Conservation (phyloP, 1,140 invertebrate genomes). For the Rhagoletis zephyria region DNA sequence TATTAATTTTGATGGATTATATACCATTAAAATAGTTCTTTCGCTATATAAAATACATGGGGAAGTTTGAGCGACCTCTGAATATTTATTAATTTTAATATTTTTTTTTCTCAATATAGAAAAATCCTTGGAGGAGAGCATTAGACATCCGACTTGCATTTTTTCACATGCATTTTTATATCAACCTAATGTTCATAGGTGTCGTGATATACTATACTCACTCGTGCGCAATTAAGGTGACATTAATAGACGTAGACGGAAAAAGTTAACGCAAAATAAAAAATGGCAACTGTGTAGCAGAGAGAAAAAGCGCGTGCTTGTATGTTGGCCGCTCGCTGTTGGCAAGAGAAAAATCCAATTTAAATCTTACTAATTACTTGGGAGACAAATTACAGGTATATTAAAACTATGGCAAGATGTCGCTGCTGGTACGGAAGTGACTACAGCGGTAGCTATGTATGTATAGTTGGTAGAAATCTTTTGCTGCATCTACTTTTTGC, state of each 20-base stretch:
- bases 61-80: no score
- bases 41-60: no score
- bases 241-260: slow-evolving; percentile 36
- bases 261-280: neutral
- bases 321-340: neutral
- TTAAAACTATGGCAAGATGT: neutral
- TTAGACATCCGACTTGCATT: no score
- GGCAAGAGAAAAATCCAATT: slow-evolving; percentile 65
- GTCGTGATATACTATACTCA: neutral
- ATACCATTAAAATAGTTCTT: no score
- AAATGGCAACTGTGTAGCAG: neutral
- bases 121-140: no score
- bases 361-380: slow-evolving; percentile 73
- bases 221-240: slow-evolving; percentile 41
- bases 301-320: no score
- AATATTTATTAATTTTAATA: no score
- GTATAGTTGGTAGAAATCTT: slow-evolving; percentile 57
- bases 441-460: neutral
- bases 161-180: no score
- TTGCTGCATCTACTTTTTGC: slow-evolving; percentile 17
- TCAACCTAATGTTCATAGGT: no score
- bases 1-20: no score
- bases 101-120: no score
- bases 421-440: slow-evolving; percentile 18
- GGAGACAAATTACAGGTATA: slow-evolving; percentile 69